Percentiles rank a stretch among this genome's conserved stretches.
Evolutionary conservation across 2,797 vertebrate species (phyloP).

Genomic region (Paedocypris micromegethes): DNA sequence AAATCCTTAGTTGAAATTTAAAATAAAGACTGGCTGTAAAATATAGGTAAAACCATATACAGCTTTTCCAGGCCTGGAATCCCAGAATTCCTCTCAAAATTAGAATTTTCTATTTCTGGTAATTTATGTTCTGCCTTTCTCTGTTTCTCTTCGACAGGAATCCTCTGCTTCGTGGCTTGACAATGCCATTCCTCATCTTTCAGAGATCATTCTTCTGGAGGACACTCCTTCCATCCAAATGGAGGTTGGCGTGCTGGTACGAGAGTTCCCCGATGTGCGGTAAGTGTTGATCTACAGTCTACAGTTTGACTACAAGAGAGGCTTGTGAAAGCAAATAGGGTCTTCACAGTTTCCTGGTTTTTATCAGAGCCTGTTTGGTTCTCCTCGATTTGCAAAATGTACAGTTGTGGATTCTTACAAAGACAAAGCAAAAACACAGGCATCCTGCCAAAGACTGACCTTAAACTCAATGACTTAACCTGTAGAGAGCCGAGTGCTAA

Average conservation of each 20-base stretch:
- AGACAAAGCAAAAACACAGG: conserved; percentile 54
- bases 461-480: conserved; percentile 39
- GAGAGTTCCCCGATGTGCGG: conserved; percentile 88
- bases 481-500: conserved; percentile 38
- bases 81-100: too few species aligned
- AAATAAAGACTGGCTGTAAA: too few species aligned
- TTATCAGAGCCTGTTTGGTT: conserved; percentile 49
- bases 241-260: conserved; percentile 82
- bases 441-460: conserved; percentile 53
- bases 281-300: conserved; percentile 51
- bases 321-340: conserved; percentile 54
- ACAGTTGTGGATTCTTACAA: conserved; percentile 37
- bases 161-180: conserved; percentile 80
- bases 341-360: conserved; percentile 50
- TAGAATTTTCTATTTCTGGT: too few species aligned
- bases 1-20: too few species aligned
- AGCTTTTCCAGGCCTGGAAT: too few species aligned
- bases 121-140: conserved; percentile 12
- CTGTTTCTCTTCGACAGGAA: conserved; percentile 62
- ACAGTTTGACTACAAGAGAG: conserved; percentile 37
- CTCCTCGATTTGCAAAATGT: conserved; percentile 43
- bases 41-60: too few species aligned
- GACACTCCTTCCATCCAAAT: conserved; percentile 87
- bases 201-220: conserved; percentile 84
- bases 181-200: conserved; percentile 74